Percentiles rank a stretch among this genome's conserved stretches.
Conservation (phyloP, 2,113 vertebrate species). For the Parotia lawesii region DNA sequence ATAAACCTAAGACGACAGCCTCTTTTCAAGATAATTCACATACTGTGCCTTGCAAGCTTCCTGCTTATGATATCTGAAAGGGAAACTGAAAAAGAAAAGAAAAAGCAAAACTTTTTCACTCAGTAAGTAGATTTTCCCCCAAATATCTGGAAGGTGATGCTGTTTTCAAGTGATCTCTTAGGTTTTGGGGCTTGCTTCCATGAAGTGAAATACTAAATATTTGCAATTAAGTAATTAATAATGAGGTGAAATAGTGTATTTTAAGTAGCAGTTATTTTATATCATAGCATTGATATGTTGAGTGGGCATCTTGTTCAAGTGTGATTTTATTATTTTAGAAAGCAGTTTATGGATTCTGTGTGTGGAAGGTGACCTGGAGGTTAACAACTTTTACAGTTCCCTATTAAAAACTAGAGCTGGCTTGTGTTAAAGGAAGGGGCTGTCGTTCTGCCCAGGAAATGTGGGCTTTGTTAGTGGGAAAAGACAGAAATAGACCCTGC, state of each 20-base stretch:
- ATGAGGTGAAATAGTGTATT: not conserved
- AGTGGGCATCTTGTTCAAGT: not conserved
- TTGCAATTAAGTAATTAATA: not conserved
- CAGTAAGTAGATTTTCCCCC: not conserved
- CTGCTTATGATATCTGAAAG: not conserved
- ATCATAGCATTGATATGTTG: not conserved
- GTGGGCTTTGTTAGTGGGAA: not conserved
- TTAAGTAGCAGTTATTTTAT: not conserved
- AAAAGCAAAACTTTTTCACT: not conserved
- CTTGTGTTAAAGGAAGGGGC: not conserved
- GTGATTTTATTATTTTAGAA: not conserved
- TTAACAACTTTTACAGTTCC: slow-evolving; percentile 19
- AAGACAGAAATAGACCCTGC: not conserved
- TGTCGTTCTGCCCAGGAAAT: not conserved
- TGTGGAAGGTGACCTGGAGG: not conserved
- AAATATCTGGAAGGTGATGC: not conserved
- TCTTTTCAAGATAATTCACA: slow-evolving; percentile 52
- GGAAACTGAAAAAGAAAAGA: not conserved
- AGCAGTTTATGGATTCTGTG: not conserved
- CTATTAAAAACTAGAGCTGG: not conserved
- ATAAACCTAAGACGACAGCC: slow-evolving; percentile 21
- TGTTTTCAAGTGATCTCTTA: not conserved
- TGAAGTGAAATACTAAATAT: not conserved
- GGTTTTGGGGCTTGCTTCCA: not conserved
- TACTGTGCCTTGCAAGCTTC: not conserved